Percentiles rank a stretch among this genome's conserved stretches.
phyloP scores from a whole-genome alignment of 2,113 vertebrate genomes.

The Poecilia latipinna region DNA sequence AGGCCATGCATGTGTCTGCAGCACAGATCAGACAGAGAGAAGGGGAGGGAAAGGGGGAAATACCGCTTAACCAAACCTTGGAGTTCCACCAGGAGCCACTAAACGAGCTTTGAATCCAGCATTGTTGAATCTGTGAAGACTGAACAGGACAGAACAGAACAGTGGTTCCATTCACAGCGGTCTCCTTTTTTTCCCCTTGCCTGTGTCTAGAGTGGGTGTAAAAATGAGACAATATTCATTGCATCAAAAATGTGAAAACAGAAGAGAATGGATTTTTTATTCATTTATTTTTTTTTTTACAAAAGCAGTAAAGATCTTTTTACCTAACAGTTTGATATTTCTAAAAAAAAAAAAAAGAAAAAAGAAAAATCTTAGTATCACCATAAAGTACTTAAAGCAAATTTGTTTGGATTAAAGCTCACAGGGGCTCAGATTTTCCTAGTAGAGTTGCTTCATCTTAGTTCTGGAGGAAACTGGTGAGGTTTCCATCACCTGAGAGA shows the following conservation, averaged over 20 bases:
- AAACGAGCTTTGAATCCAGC: conserved; percentile 65
- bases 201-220: conserved; percentile 55
- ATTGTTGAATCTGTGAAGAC: conserved; percentile 52
- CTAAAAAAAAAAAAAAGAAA: background rate
- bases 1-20: conserved; percentile 49
- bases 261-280: conserved; percentile 28
- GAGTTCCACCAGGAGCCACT: conserved; percentile 73
- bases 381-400: background rate
- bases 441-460: conserved; percentile 35
- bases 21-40: conserved; percentile 46
- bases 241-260: conserved; percentile 21
- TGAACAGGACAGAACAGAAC: conserved; percentile 71
- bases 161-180: conserved; percentile 77
- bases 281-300: conserved; percentile 25
- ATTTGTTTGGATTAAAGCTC: conserved; percentile 24
- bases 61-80: conserved; percentile 61
- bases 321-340: background rate
- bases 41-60: conserved; percentile 42
- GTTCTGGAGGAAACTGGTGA: conserved; percentile 53
- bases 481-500: conserved; percentile 30
- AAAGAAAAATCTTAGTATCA: background rate
- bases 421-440: conserved; percentile 44
- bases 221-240: conserved; percentile 68
- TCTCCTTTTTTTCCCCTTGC: conserved; percentile 68
- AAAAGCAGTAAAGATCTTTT: conserved; percentile 24